Base-by-base conservation (phyloP, 2,797 vertebrate species). In the Cryptoprocta ferox region DNA sequence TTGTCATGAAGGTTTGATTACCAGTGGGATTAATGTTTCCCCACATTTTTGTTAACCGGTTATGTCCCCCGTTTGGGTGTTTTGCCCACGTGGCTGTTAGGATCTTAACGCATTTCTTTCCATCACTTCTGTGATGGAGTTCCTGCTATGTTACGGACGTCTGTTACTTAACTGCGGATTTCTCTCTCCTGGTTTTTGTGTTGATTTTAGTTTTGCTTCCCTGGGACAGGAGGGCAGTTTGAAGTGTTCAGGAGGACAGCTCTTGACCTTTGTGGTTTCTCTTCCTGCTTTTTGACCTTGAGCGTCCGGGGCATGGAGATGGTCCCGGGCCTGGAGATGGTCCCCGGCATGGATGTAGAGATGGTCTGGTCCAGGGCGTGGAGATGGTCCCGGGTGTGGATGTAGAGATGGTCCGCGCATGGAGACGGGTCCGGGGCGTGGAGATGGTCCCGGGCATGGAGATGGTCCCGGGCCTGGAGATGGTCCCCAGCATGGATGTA, bases 161-260 rank as follows among this genome's bases (percentile, higher is more conserved):
- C 5, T 5, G 48, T n/a, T 8, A 1, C 63, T 16, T 0, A 0
- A 2, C 10, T 0, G 15, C 1, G 2, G 66, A 18, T 11, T 5
- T 32, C 2, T 15, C 37, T 11, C 16, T 16, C 4, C 85, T 10
- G 16, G 30, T 4, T 18, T 16, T 30, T 21, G 18, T 1, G 21
- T 12, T 1, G 24, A 9, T 53, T 45, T 75, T 4, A n/a, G 50
- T 24, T 18, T 3, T 14, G 88, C 81, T 30, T 24, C 68, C 81
- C 81, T 75, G 35, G 70, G 37, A 45, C 81, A 8, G 3, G 30
- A 63, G 39, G 56, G 30, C 35, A 19, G 6, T 35, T n/a, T 14
- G 42, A n/a, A 32, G 32, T 6, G 30, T 32, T 71, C 3, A 1
- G 26, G 53, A 65, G 32, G 63, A 6, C 28, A 14, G 65, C 37